These are phyloP conservation scores for Marcusenius ussheri DNA, from an alignment of 2,113 vertebrate species.

Conservation along the genomic window DNA sequence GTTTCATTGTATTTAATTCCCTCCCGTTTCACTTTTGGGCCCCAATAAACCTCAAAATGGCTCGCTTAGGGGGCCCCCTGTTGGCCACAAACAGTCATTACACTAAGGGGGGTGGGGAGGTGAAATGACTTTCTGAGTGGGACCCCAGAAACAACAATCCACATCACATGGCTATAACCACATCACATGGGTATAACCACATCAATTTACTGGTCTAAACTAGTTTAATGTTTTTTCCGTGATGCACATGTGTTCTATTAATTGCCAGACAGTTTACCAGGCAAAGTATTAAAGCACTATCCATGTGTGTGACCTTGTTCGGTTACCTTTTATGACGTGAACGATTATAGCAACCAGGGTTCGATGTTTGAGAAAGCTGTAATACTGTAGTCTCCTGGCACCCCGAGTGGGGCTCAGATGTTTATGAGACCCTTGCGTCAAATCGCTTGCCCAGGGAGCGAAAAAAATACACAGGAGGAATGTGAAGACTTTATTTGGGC, in stretches of 20 bases:
- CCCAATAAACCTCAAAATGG: neutral
- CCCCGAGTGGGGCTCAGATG: neutral
- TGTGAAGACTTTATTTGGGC: conserved; percentile 74
- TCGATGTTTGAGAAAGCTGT: neutral
- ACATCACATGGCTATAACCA: neutral
- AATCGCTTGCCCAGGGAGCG: conserved; percentile 29
- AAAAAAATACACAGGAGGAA: conserved; percentile 54
- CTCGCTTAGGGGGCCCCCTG: no score
- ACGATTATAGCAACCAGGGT: neutral
- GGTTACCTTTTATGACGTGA: neutral
- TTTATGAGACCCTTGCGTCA: conserved; percentile 15
- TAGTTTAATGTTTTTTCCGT: neutral
- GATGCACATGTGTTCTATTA: neutral
- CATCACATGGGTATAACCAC: neutral
- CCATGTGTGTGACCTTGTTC: neutral
- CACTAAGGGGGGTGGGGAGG: neutral
- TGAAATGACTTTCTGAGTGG: neutral
- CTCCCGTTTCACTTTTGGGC: neutral
- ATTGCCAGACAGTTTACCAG: neutral
- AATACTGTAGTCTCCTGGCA: neutral
- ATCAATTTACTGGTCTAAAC: neutral
- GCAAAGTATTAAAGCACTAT: neutral
- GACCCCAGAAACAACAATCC: neutral
- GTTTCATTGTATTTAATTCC: neutral
- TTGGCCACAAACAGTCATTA: no score